Evolutionary conservation across 2,888 invertebrate species (phyloP).

Genomic region (Spodoptera exigua): DNA sequence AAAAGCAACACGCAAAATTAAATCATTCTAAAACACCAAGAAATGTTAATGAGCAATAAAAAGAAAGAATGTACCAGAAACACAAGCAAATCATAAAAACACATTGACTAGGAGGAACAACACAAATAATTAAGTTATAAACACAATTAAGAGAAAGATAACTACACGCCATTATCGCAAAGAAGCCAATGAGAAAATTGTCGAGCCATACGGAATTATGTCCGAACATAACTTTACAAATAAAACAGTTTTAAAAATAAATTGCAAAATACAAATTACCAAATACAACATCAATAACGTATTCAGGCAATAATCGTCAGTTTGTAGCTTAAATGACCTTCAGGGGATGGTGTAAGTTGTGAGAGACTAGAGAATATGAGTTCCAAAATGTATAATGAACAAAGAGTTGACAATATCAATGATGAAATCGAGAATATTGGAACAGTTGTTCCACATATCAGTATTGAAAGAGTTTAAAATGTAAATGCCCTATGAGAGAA

Average conservation of each 20-base stretch:
- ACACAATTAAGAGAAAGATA: constrained; percentile 50
- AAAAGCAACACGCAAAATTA: too few species aligned
- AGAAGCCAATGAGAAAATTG: constrained; percentile 48
- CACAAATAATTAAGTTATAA: constrained; percentile 49
- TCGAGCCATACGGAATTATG: constrained; percentile 54
- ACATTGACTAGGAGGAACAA: constrained; percentile 25
- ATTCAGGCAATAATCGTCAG: constrained; percentile 84
- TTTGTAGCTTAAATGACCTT: constrained; percentile 81
- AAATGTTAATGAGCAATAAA: not conserved
- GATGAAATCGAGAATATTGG: too few species aligned
- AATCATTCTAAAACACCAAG: not conserved
- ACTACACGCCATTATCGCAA: constrained; percentile 41
- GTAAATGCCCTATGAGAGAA: too few species aligned
- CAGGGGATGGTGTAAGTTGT: constrained; percentile 54
- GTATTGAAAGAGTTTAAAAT: too few species aligned
- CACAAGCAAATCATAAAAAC: constrained; percentile 10
- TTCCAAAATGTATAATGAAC: too few species aligned
- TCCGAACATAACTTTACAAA: constrained; percentile 62
- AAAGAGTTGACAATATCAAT: too few species aligned
- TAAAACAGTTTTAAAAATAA: constrained; percentile 69
- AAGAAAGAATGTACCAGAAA: not conserved
- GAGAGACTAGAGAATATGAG: constrained; percentile 34
- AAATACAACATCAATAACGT: constrained; percentile 81
- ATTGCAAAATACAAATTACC: constrained; percentile 83
- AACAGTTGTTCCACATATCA: too few species aligned